A percentile compares a stretch with the other conserved stretches of the same genome.
phyloP scores from a whole-genome alignment of 2,113 vertebrate genomes.

The Emydocephalus ijimae region DNA sequence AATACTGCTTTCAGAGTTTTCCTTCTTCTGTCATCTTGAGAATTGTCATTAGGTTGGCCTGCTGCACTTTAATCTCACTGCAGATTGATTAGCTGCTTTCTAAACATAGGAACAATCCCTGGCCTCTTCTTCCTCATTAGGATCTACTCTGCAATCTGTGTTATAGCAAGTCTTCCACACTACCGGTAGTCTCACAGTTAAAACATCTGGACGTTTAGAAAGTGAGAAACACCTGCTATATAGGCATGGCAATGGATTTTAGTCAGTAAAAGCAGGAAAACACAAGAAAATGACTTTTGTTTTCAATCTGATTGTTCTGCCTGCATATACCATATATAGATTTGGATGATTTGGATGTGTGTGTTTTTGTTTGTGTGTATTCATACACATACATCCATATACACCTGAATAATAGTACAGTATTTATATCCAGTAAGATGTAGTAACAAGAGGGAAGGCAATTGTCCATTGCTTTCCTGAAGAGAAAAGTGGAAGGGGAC shows the following conservation, averaged over 20 bases:
- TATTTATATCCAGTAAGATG: not conserved
- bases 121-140: not conserved
- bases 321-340: not conserved
- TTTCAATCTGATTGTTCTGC: not conserved
- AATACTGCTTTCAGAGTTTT: not conserved
- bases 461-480: not conserved
- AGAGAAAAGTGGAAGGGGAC: not conserved
- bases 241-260: not conserved
- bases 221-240: not conserved
- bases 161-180: not conserved
- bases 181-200: not conserved
- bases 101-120: not conserved
- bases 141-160: not conserved
- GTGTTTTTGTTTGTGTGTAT: not conserved
- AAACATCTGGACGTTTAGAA: not conserved
- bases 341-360: not conserved
- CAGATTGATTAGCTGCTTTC: not conserved
- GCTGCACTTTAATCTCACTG: not conserved
- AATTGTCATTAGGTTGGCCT: not conserved
- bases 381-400: not conserved
- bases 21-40: not conserved
- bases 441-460: not conserved
- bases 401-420: not conserved
- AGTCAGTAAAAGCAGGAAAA: not conserved
- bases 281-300: not conserved